phyloP scores from a whole-genome alignment of 2,888 invertebrate species.

The Aphodius sticticus region DNA sequence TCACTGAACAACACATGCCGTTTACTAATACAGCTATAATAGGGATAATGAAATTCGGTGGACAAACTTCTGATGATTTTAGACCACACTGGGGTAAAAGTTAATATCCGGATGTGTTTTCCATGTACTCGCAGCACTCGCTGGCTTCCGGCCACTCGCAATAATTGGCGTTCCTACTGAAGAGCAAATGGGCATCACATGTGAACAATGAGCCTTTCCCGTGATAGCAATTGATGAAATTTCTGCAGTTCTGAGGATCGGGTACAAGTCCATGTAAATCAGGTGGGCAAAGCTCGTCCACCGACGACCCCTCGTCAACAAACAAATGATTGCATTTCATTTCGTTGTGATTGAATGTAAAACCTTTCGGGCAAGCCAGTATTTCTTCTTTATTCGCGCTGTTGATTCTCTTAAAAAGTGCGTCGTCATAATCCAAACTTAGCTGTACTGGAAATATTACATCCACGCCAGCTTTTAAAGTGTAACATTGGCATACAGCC shows the following conservation, averaged over 20 bases:
- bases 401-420: constrained; percentile 30
- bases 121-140: constrained; percentile 48
- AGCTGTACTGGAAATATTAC: constrained; percentile 32
- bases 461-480: constrained; percentile 26
- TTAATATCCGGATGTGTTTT: constrained; percentile 30
- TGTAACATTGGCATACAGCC: constrained; percentile 25
- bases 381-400: constrained; percentile 33
- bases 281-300: constrained; percentile 28
- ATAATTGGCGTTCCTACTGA: constrained; percentile 33
- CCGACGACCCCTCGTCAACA: background rate
- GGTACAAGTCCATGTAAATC: constrained; percentile 36
- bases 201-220: constrained; percentile 36
- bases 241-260: constrained; percentile 42
- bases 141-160: constrained; percentile 46
- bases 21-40: too few species aligned
- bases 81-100: background rate
- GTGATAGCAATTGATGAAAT: constrained; percentile 41
- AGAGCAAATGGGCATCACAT: constrained; percentile 44
- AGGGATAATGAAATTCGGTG: too few species aligned
- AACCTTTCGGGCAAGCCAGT: constrained; percentile 38
- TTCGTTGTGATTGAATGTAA: constrained; percentile 36
- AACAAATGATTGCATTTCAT: constrained; percentile 32
- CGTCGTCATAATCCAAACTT: constrained; percentile 17
- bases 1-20: background rate
- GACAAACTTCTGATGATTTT: too few species aligned